Conservation (phyloP, 2,888 invertebrate species). For the Caenorhabditis doughertyi region DNA sequence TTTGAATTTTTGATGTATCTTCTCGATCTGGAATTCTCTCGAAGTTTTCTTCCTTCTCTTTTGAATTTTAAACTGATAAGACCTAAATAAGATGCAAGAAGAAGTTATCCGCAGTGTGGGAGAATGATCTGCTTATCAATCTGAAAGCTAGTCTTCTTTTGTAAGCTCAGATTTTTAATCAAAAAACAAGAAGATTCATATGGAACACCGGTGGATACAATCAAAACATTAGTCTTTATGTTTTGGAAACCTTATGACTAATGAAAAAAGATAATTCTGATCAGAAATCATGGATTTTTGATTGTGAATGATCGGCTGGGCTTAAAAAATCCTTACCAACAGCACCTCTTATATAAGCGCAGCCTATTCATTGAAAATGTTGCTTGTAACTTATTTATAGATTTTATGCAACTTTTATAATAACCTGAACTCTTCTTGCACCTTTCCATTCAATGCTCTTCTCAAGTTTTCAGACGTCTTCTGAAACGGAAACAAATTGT, state of each 20-base stretch:
- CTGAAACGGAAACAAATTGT: constrained; percentile 8
- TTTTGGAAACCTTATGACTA: constrained; percentile 25
- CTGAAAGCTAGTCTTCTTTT: constrained; percentile 14
- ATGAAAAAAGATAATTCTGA: background rate
- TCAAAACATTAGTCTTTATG: background rate
- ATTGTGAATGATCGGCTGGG: no score
- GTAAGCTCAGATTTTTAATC: constrained; percentile 14
- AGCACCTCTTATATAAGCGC: no score
- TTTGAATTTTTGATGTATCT: background rate
- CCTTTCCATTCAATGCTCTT: no score
- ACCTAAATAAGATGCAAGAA: background rate
- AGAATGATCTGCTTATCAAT: constrained; percentile 3
- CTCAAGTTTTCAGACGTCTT: background rate
- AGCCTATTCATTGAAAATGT: no score
- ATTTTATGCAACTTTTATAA: no score
- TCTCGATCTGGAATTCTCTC: no score
- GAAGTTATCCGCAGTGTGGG: background rate
- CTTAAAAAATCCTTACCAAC: no score
- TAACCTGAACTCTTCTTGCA: no score
- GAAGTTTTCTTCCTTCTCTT: no score
- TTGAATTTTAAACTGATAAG: background rate
- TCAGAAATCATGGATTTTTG: constrained; percentile 19
- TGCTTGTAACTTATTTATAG: no score
- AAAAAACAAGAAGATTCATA: constrained; percentile 31
- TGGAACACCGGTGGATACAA: background rate